These are phyloP conservation scores for Romanogobio albipinnatus DNA, from an alignment of 2,113 vertebrate species.

Conservation along the genomic window DNA sequence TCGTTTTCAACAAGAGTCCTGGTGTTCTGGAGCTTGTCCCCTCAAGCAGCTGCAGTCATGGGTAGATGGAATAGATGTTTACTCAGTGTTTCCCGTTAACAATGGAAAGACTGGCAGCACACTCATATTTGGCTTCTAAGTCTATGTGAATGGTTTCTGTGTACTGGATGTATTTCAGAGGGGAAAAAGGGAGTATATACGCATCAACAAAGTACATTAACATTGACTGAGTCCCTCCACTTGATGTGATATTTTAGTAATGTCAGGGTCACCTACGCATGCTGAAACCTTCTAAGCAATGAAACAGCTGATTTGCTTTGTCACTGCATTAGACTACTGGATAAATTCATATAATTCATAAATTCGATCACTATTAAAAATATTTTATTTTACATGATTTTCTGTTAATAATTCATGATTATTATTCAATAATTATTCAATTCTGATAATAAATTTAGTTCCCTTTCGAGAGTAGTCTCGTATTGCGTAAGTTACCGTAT, in stretches of 20 bases:
- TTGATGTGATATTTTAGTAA: constrained; percentile 35
- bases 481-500: too few species aligned
- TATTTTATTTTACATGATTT: too few species aligned
- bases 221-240: constrained; percentile 24
- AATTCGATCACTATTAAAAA: neutral
- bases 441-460: too few species aligned
- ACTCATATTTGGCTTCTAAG: neutral
- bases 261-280: constrained; percentile 29
- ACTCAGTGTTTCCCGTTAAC: constrained; percentile 4
- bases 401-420: too few species aligned
- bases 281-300: constrained; percentile 11
- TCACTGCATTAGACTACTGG: constrained; percentile 24
- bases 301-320: constrained; percentile 21
- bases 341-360: constrained; percentile 13
- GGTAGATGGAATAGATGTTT: neutral
- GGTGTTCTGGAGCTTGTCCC: constrained; percentile 2
- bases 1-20: neutral
- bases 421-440: too few species aligned
- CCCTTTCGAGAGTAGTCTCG: too few species aligned
- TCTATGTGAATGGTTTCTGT: constrained; percentile 13
- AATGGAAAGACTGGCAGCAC: neutral
- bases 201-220: constrained; percentile 7
- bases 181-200: neutral
- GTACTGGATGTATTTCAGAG: constrained; percentile 25
- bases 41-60: constrained; percentile 26